A percentile compares a stretch with the other conserved stretches of the same genome.
Conservation (phyloP, 1,140 invertebrate species). For the Halyomorpha halys region DNA sequence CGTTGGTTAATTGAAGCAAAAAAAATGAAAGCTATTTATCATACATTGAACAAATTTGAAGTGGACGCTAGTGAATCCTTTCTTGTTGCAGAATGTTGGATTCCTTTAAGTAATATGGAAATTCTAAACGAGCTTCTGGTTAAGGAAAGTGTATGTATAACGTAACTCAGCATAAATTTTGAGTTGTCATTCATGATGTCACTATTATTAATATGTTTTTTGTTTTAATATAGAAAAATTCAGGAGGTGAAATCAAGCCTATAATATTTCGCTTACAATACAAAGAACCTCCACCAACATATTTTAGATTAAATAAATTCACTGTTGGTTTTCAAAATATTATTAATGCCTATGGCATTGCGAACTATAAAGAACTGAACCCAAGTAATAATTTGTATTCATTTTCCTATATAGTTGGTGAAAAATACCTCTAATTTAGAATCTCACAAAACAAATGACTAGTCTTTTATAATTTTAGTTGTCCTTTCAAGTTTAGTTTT, state of each 20-base stretch:
- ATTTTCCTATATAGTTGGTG: neutral
- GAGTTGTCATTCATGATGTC: neutral
- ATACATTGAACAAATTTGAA: slow-evolving; percentile 83
- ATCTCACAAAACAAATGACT: no score
- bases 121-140: slow-evolving; percentile 74
- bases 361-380: slow-evolving; percentile 91
- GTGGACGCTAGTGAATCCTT: slow-evolving; percentile 86
- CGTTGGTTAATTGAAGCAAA: slow-evolving; percentile 87
- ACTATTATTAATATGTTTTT: neutral
- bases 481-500: no score
- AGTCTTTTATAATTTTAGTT: no score
- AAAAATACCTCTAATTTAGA: no score
- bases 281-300: slow-evolving; percentile 83
- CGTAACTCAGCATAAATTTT: neutral
- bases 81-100: slow-evolving; percentile 96
- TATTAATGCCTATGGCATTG: slow-evolving; percentile 94
- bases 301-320: slow-evolving; percentile 94
- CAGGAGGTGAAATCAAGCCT: neutral
- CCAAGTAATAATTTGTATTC: slow-evolving; percentile 48
- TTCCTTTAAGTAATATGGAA: slow-evolving; percentile 78
- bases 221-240: neutral
- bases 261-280: neutral
- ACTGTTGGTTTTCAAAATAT: slow-evolving; percentile 89
- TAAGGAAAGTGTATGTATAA: slow-evolving; percentile 55
- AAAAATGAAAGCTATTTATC: slow-evolving; percentile 87